Evolutionary conservation across 2,113 vertebrate genomes (phyloP).

Genomic region (Chionis minor): DNA sequence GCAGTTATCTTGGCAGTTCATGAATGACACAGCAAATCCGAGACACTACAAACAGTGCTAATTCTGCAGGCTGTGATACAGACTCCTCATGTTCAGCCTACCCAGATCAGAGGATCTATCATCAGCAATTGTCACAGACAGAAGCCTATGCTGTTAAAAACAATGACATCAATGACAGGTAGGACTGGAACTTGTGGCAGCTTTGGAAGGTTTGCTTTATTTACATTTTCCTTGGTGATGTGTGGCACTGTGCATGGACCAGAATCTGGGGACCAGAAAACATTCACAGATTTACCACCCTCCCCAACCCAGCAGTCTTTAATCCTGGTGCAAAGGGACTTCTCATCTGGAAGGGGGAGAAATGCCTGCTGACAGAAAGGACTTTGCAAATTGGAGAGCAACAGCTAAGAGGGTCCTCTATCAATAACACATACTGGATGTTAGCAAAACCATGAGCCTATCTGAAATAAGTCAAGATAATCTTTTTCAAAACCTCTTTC

Average conservation of each 20-base stretch:
- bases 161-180: neutral
- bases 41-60: neutral
- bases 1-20: slow-evolving; percentile 18
- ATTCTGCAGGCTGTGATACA: neutral
- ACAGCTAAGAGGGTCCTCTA: neutral
- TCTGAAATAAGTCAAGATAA: slow-evolving; percentile 21
- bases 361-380: neutral
- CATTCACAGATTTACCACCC: neutral
- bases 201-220: neutral
- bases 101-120: neutral
- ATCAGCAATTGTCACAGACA: neutral
- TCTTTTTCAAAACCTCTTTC: slow-evolving; percentile 2
- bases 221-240: neutral
- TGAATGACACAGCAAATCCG: slow-evolving; percentile 28
- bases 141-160: neutral
- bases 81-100: neutral
- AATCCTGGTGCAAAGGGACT: neutral
- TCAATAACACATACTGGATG: neutral
- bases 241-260: neutral
- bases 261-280: neutral
- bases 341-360: neutral
- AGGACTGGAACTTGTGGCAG: neutral
- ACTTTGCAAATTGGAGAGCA: neutral
- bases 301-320: neutral
- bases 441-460: neutral